Evolutionary conservation across 2,888 invertebrate species (phyloP).

Genomic region (Xylophagus ater): DNA sequence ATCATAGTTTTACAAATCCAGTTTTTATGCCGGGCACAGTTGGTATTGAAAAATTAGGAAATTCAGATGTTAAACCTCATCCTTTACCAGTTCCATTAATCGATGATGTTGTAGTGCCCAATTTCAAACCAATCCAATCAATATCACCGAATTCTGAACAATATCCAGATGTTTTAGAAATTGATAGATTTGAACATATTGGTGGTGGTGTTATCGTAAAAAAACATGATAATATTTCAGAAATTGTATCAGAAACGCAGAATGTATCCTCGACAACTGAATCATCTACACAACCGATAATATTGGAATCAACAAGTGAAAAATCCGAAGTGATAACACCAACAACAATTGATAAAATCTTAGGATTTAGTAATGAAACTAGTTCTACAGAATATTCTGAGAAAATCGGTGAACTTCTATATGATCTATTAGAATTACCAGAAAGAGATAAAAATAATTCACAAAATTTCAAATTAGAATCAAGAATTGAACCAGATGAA

Average conservation of each 20-base stretch:
- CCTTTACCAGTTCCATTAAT: constrained; percentile 51
- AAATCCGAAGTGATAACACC: neutral
- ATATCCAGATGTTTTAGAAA: constrained; percentile 26
- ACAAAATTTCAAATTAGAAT: constrained; percentile 17
- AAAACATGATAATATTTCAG: constrained; percentile 26
- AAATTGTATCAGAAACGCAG: constrained; percentile 2
- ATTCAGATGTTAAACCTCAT: constrained; percentile 51
- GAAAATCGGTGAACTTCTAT: constrained; percentile 34
- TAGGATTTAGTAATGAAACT: neutral
- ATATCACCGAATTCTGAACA: neutral
- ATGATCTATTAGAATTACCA: constrained; percentile 32
- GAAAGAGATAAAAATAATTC: constrained; percentile 23
- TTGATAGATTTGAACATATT: constrained; percentile 33
- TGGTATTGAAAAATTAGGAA: constrained; percentile 51
- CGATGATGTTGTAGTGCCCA: constrained; percentile 34
- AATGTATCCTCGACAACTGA: no score
- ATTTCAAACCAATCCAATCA: constrained; percentile 25
- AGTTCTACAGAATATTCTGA: constrained; percentile 20
- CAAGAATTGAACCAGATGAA: constrained; percentile 19
- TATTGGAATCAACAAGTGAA: neutral
- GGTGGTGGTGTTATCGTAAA: constrained; percentile 39
- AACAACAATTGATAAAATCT: neutral
- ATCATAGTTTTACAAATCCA: constrained; percentile 58
- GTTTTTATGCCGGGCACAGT: constrained; percentile 49
- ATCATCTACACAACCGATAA: no score